Evolutionary conservation across 2,888 invertebrate genomes (phyloP).

Genomic region (Polyommatus icarus): DNA sequence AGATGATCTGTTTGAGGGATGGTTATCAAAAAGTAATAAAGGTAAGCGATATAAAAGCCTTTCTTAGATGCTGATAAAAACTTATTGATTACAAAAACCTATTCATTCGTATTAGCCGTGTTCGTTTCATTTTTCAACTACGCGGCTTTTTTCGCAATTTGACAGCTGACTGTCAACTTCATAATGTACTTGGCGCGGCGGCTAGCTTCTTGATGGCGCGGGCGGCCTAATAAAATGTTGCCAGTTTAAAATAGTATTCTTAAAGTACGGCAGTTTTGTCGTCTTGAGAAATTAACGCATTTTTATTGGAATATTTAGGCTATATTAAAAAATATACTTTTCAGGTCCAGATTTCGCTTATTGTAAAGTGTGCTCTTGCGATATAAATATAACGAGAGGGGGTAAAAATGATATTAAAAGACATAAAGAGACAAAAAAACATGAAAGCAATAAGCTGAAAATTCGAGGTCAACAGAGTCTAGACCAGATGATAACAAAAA

Average conservation of each 20-base stretch:
- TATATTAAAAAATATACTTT: background rate
- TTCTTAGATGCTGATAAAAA: background rate
- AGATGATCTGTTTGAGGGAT: background rate
- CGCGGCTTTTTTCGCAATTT: too few relatives aligned
- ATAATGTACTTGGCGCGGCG: too few relatives aligned
- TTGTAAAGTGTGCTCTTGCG: background rate
- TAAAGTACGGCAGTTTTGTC: too few relatives aligned
- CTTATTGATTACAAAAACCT: too few relatives aligned
- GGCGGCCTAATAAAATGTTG: background rate
- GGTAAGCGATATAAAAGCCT: slow-evolving; percentile 1
- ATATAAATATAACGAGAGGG: background rate
- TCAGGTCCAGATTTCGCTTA: slow-evolving; percentile 1
- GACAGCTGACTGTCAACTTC: too few relatives aligned
- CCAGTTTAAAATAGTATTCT: background rate
- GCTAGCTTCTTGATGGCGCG: background rate
- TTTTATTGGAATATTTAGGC: background rate
- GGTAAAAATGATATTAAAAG: background rate
- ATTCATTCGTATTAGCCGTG: too few relatives aligned
- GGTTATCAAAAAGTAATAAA: slow-evolving; percentile 1
- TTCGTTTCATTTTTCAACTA: too few relatives aligned
- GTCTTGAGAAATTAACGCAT: too few relatives aligned
- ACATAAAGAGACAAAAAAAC: background rate
- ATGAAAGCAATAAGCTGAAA: background rate
- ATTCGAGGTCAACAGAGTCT: background rate
- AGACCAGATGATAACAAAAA: background rate